Base-by-base conservation (phyloP, 1,140 invertebrate species). In the Bombus impatiens region DNA sequence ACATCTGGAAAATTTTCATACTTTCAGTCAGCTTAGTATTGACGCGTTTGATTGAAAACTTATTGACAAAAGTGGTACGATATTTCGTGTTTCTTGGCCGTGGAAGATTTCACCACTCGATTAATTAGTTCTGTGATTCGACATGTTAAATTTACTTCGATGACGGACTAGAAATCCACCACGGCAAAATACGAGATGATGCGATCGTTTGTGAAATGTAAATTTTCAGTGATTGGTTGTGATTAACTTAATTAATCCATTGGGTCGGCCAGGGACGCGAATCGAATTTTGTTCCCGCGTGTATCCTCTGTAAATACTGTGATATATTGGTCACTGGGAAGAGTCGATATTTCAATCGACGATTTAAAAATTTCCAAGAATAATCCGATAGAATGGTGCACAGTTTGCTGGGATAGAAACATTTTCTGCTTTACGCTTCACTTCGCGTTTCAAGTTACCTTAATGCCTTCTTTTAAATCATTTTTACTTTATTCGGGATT, bases 191-290 rank as follows among this genome's bases (percentile, higher is more conserved):
- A 35, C 59, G 78, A 37, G 10, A 37, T 6, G n/a, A 22, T 1
- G 35, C 35, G 35, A 67, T 2, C 70, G 35, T 80, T 82, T 86
- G 87, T 88, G 82, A 89, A 89, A 89, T 89, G 88, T 81, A 89
- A 89, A 89, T 88, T 89, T n/a, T 68, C 76, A 57, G 44, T 72
- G 70, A 80, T 80, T 80, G 68, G 42, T 42, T 42, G n/a, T 77
- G 80, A 88, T 87, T 82, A 85, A 88, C 74, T 80, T 87, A 80
- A 88, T 88, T 85, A 89, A 88, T 85, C 65, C 62, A 8, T 8
- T 37, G 67, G 62, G 32, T 32, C 22, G 42, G 32, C 35, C 65
- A n/a, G 25, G 25, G 8, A 35, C 12, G 42, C 65, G 25, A 79
- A 67, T 79, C 42, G 22, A 22, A 79, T 79, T 79, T 68, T 47